Evolutionary conservation across 1,140 invertebrate genomes (phyloP).

Genomic region (Scaptomyza montana): DNA sequence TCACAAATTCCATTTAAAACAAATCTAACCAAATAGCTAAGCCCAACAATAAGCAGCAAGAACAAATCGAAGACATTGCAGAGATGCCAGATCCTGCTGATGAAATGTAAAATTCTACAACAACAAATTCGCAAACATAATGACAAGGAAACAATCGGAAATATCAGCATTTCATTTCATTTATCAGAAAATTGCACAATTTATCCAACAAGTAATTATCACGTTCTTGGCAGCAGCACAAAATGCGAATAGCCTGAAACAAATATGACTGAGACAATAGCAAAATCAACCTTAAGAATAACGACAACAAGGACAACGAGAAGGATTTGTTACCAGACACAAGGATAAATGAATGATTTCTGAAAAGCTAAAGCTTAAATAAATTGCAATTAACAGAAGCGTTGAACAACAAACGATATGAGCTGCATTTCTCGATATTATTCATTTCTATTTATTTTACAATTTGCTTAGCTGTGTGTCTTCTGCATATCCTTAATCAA

Average conservation of each 20-base stretch:
- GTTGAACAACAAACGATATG: constrained; percentile 32
- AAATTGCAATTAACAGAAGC: constrained; percentile 62
- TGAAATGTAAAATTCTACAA: constrained; percentile 16
- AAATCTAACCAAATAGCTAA: constrained; percentile 22
- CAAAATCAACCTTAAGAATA: background rate
- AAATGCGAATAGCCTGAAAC: constrained; percentile 35
- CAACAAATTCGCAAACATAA: constrained; percentile 7
- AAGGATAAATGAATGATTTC: constrained; percentile 15
- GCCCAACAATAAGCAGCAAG: constrained; percentile 5
- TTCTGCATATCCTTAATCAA: constrained; percentile 57
- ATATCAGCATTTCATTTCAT: constrained; percentile 40
- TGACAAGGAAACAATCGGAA: constrained; percentile 26
- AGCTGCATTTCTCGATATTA: constrained; percentile 17
- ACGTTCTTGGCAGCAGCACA: constrained; percentile 17
- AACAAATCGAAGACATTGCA: constrained; percentile 15
- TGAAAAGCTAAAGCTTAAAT: constrained; percentile 34
- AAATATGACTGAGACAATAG: constrained; percentile 18
- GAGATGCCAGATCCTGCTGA: constrained; percentile 5
- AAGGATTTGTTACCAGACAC: constrained; percentile 1
- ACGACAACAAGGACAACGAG: constrained; percentile 27
- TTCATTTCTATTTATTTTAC: constrained; percentile 47
- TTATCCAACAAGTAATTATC: constrained; percentile 56
- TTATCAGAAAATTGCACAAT: constrained; percentile 46
- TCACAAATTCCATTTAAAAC: constrained; percentile 27
- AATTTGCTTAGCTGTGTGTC: constrained; percentile 30